Evolutionary conservation across 2,797 vertebrate genomes (phyloP).

Genomic region (Ctenochaetus hawaiiensis): DNA sequence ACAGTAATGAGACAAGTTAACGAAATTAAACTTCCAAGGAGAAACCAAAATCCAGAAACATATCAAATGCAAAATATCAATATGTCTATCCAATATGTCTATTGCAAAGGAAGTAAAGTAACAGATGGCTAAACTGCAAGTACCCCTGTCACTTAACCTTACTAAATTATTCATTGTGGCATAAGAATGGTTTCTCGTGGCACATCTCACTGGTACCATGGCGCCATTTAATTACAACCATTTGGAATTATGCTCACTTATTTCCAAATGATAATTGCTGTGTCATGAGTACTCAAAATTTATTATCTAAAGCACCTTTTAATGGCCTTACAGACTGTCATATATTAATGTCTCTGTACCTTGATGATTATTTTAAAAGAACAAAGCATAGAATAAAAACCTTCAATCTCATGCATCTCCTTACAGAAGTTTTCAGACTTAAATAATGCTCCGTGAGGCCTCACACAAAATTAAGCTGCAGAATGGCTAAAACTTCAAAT

Average conservation of each 20-base stretch:
- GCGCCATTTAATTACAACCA: not conserved
- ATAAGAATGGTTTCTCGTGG: not conserved
- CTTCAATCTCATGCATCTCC: no score
- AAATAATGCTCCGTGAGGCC: not conserved
- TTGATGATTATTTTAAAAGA: not conserved
- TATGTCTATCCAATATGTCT: not conserved
- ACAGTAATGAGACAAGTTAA: not conserved
- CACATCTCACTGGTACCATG: not conserved
- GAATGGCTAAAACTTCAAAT: not conserved
- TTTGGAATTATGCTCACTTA: not conserved
- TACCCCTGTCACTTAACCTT: not conserved
- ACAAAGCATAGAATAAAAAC: not conserved
- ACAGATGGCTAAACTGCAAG: not conserved
- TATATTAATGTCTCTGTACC: not conserved
- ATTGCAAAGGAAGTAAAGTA: not conserved
- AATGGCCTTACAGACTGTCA: not conserved
- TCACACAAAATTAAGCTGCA: not conserved
- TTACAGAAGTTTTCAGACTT: not conserved
- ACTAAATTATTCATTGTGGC: slow-evolving; percentile 8
- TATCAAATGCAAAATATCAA: not conserved
- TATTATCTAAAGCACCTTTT: no score
- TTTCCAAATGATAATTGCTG: not conserved
- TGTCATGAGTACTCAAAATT: not conserved
- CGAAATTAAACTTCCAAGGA: no score
- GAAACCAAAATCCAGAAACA: not conserved